Conservation (phyloP, 2,888 invertebrate genomes). For the Leptura quadrifasciata region DNA sequence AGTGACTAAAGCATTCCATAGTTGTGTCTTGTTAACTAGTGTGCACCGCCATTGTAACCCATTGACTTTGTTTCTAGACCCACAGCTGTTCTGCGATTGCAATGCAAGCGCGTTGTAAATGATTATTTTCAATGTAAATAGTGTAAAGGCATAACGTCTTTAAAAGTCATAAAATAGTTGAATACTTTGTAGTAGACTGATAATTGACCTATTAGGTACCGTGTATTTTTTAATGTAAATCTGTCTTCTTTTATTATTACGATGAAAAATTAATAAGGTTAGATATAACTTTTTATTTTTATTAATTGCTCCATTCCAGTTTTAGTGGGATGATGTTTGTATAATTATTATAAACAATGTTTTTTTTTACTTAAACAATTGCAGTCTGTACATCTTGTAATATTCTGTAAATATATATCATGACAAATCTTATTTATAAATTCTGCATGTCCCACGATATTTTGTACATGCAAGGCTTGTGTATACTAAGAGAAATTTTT, state of each 20-base stretch:
- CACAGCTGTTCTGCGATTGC: constrained; percentile 65
- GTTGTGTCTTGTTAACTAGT: constrained; percentile 69
- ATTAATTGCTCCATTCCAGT: constrained; percentile 71
- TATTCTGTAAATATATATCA: constrained; percentile 67
- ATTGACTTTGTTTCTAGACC: constrained; percentile 62
- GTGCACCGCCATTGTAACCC: constrained; percentile 65
- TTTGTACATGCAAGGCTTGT: constrained; percentile 51
- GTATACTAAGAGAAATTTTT: constrained; percentile 58
- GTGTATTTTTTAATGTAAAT: constrained; percentile 74
- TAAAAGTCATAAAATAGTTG: constrained; percentile 70
- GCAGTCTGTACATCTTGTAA: constrained; percentile 73
- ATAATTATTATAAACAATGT: constrained; percentile 66
- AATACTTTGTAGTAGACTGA: constrained; percentile 73
- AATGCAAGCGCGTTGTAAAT: constrained; percentile 68
- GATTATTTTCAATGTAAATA: constrained; percentile 74
- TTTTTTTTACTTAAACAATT: constrained; percentile 67
- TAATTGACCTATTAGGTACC: constrained; percentile 68
- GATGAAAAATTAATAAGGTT: constrained; percentile 53
- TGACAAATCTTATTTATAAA: constrained; percentile 51
- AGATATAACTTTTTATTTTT: constrained; percentile 61
- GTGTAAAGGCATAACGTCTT: constrained; percentile 73
- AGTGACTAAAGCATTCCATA: constrained; percentile 69
- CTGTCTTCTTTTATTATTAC: constrained; percentile 66
- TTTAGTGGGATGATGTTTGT: constrained; percentile 73
- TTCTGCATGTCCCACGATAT: constrained; percentile 40